These are phyloP conservation scores for Onychostruthus taczanowskii DNA, from an alignment of 2,113 vertebrate genomes.

Conservation along the genomic window DNA sequence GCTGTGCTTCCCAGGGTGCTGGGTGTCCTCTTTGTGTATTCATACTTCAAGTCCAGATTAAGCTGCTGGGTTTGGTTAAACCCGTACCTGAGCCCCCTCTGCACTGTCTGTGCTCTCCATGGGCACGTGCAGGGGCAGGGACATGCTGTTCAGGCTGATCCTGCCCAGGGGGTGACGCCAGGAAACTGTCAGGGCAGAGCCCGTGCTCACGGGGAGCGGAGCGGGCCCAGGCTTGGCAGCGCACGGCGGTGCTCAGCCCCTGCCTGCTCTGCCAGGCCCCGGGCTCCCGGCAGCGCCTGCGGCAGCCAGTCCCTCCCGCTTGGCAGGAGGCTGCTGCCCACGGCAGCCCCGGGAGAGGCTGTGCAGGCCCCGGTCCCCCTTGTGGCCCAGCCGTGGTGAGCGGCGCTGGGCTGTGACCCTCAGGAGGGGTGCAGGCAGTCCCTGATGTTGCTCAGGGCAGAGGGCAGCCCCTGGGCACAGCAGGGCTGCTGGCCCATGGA, in stretches of 20 bases:
- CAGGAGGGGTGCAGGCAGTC: background rate
- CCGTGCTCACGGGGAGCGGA: background rate
- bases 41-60: background rate
- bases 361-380: accelerated
- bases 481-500: background rate
- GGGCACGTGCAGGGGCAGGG: accelerated
- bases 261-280: background rate
- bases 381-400: background rate
- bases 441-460: background rate
- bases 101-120: background rate
- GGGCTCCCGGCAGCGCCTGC: background rate
- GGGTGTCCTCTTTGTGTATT: background rate
- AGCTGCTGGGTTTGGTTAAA: background rate
- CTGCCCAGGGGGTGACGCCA: background rate
- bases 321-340: background rate
- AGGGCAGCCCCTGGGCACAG: background rate
- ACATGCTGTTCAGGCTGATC: background rate
- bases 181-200: background rate
- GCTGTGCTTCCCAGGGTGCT: background rate
- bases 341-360: accelerated
- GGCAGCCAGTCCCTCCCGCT: background rate
- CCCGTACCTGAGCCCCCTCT: background rate
- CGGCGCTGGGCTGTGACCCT: background rate
- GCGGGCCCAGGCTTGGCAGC: background rate
- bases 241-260: accelerated